These are phyloP conservation scores for Venturia canescens DNA, from an alignment of 1,140 invertebrate genomes.

Conservation along the genomic window DNA sequence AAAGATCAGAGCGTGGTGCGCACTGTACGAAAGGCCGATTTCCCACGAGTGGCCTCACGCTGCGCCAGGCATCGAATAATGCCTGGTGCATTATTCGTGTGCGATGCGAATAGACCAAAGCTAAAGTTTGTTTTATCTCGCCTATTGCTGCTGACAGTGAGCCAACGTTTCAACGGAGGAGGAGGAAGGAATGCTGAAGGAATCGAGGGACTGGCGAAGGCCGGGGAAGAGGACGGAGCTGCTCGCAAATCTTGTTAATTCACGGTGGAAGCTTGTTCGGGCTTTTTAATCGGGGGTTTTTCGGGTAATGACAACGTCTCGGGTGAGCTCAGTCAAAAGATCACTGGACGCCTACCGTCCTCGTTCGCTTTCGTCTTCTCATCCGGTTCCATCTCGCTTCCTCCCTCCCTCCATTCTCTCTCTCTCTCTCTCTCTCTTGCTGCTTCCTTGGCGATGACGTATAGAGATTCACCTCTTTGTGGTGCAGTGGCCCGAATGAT, in stretches of 20 bases:
- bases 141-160: slow-evolving; percentile 2
- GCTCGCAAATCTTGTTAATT: slow-evolving; percentile 36
- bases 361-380: background rate
- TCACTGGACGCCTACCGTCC: background rate
- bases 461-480: slow-evolving; percentile 67
- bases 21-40: slow-evolving; percentile 34
- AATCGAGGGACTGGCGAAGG: background rate
- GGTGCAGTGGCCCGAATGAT: slow-evolving; percentile 74
- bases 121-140: background rate
- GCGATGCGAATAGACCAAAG: background rate
- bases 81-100: background rate
- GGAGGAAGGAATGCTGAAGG: background rate
- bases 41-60: slow-evolving; percentile 11
- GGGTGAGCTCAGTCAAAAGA: slow-evolving; percentile 19
- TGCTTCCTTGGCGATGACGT: background rate
- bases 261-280: slow-evolving; percentile 22
- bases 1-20: background rate
- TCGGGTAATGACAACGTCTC: slow-evolving; percentile 39
- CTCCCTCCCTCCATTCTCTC: slow-evolving; percentile 18
- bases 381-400: slow-evolving; percentile 17
- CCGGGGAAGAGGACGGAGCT: background rate
- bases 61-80: background rate
- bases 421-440: slow-evolving; percentile 17
- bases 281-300: slow-evolving; percentile 40
- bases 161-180: background rate